These are phyloP conservation scores for Dimorphilus gyrociliatus DNA, from an alignment of 2,888 invertebrate species.

Conservation along the genomic window DNA sequence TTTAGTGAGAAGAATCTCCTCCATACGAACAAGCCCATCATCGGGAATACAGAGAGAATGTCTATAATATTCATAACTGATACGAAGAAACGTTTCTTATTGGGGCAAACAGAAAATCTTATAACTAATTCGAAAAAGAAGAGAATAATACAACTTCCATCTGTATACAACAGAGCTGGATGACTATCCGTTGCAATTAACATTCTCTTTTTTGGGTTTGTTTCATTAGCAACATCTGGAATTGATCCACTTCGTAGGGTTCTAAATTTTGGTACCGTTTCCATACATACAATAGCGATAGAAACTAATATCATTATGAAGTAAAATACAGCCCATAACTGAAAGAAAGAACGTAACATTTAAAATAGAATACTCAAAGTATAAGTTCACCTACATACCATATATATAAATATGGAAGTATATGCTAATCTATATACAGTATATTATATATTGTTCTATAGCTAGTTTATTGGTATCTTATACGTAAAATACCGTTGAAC, in stretches of 20 bases:
- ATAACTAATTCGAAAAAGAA: slow-evolving; percentile 15
- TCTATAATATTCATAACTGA: slow-evolving; percentile 12
- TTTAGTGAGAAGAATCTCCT: slow-evolving; percentile 7
- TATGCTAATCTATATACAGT: neutral
- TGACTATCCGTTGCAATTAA: slow-evolving; percentile 9
- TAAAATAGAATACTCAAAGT: slow-evolving; percentile 1
- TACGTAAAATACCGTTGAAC: no score
- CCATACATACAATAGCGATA: slow-evolving; percentile 14
- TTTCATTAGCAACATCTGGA: no score
- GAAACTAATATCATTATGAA: slow-evolving; percentile 15
- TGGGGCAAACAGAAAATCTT: slow-evolving; percentile 12
- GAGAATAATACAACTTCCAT: slow-evolving; percentile 12
- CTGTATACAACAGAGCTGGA: slow-evolving; percentile 9
- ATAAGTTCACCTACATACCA: neutral
- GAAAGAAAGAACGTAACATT: slow-evolving; percentile 9
- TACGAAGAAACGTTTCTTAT: slow-evolving; percentile 8
- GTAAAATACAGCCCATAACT: slow-evolving; percentile 17
- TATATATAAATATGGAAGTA: neutral
- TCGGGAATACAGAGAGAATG: slow-evolving; percentile 14
- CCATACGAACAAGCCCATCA: slow-evolving; percentile 12
- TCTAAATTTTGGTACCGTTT: slow-evolving; percentile 14
- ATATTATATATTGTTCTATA: no score
- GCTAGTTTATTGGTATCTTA: no score
- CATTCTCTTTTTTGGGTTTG: slow-evolving; percentile 4
- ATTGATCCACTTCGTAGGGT: slow-evolving; percentile 4